Evolutionary conservation across 2,888 invertebrate species (phyloP).

Genomic region (Steinernema scapterisci): DNA sequence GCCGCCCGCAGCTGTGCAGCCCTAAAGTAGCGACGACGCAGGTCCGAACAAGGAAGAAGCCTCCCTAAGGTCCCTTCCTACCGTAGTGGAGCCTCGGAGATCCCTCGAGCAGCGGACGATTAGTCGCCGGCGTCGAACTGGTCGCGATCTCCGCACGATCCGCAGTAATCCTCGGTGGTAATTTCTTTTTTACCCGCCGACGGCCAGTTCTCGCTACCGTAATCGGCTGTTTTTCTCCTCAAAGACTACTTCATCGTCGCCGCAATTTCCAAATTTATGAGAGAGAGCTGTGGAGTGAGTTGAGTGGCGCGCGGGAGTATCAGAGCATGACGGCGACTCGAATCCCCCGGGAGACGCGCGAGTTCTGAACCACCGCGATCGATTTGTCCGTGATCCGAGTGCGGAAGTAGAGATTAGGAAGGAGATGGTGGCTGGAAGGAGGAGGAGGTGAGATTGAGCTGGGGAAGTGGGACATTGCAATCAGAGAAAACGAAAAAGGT

Average conservation of each 20-base stretch:
- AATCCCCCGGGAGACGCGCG: background rate
- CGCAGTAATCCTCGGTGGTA: slow-evolving; percentile 2
- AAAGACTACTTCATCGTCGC: slow-evolving; percentile 15
- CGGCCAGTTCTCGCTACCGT: slow-evolving; percentile 10
- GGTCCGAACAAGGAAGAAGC: slow-evolving; percentile 8
- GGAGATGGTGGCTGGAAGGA: too few relatives aligned
- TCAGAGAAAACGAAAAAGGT: too few relatives aligned
- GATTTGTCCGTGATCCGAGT: background rate
- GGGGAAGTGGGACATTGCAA: too few relatives aligned
- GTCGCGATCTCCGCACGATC: slow-evolving; percentile 6
- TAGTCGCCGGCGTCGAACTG: slow-evolving; percentile 7
- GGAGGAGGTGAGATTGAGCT: too few relatives aligned
- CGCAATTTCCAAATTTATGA: slow-evolving; percentile 22
- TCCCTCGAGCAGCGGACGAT: background rate
- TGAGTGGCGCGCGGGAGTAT: slow-evolving; percentile 9
- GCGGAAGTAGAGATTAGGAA: too few relatives aligned
- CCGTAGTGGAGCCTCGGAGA: background rate
- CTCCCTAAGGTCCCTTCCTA: background rate
- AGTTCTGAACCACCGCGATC: background rate
- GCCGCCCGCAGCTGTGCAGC: slow-evolving; percentile 12
- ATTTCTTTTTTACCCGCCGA: background rate
- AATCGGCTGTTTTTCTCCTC: slow-evolving; percentile 25
- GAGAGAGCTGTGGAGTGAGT: background rate
- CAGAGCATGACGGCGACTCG: slow-evolving; percentile 17
- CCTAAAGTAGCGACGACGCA: background rate